A percentile compares a stretch with the other conserved stretches of the same genome.
These are phyloP conservation scores for Solea solea DNA, from an alignment of 2,113 vertebrate genomes.

Conservation along the genomic window DNA sequence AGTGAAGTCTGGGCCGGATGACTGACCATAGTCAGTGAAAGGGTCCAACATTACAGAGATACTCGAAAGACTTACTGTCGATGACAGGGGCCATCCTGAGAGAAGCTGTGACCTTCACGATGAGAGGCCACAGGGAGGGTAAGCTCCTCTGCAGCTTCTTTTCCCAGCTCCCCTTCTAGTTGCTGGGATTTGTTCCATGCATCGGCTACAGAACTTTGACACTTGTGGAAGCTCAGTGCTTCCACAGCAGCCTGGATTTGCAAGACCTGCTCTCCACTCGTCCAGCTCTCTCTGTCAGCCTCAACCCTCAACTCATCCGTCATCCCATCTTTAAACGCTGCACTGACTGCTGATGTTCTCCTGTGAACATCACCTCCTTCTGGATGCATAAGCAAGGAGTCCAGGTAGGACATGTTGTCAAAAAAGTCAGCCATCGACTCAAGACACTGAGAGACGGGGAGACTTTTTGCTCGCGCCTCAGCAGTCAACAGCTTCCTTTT, in stretches of 20 bases:
- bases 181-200: conserved; percentile 76
- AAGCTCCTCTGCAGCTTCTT: conserved; percentile 79
- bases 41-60: accelerated
- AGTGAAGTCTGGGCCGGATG: background rate
- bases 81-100: conserved; percentile 69
- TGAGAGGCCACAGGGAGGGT: conserved; percentile 82
- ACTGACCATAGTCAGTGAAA: background rate
- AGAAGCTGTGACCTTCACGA: conserved; percentile 74
- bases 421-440: conserved; percentile 88
- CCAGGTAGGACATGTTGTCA: conserved; percentile 90
- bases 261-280: conserved; percentile 42
- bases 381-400: conserved; percentile 75
- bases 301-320: conserved; percentile 87
- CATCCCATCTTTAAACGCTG: conserved; percentile 89
- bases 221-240: conserved; percentile 87
- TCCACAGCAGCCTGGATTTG: conserved; percentile 87
- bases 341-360: conserved; percentile 67
- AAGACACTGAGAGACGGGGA: conserved; percentile 83
- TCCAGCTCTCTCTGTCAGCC: conserved; percentile 55
- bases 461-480: conserved; percentile 69
- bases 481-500: conserved; percentile 63
- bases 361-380: conserved; percentile 63
- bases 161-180: conserved; percentile 73
- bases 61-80: conserved; percentile 80
- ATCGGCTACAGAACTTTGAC: conserved; percentile 76